Percentiles rank a stretch among this genome's conserved stretches.
These are phyloP conservation scores for Sicus ferrugineus DNA, from an alignment of 2,888 invertebrate species.

Conservation along the genomic window DNA sequence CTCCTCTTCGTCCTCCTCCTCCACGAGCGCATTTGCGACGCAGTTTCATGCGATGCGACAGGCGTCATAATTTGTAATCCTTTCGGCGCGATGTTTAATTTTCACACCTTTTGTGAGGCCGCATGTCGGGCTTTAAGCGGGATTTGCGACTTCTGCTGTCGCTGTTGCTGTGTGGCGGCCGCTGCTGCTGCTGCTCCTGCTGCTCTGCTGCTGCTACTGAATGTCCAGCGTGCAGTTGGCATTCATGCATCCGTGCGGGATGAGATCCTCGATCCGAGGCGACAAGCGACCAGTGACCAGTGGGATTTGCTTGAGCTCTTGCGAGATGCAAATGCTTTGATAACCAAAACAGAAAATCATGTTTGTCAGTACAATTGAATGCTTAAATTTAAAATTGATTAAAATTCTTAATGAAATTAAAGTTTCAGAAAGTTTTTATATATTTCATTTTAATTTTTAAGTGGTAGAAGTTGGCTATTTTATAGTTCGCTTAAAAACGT, in stretches of 20 bases:
- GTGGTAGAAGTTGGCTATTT: neutral
- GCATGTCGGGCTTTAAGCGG: constrained; percentile 43
- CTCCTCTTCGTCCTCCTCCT: neutral
- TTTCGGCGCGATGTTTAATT: constrained; percentile 54
- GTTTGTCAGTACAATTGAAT: neutral
- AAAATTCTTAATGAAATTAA: neutral
- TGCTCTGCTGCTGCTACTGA: too few species aligned
- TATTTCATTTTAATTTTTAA: neutral
- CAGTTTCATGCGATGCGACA: constrained; percentile 39
- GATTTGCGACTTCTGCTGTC: constrained; percentile 20
- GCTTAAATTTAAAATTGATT: neutral
- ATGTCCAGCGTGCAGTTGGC: neutral
- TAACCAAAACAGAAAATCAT: neutral
- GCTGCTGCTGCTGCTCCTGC: neutral
- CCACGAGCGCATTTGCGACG: neutral
- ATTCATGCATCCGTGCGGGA: neutral
- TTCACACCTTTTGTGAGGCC: constrained; percentile 54
- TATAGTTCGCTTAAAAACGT: too few species aligned
- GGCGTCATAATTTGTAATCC: constrained; percentile 61
- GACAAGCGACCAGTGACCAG: neutral
- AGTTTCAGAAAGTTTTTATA: neutral
- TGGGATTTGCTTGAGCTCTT: constrained; percentile 1
- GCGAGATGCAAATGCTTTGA: neutral
- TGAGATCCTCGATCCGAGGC: neutral
- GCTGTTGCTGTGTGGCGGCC: constrained; percentile 24